A percentile compares a stretch with the other conserved stretches of the same genome.
Evolutionary conservation across 1,140 invertebrate genomes (phyloP).

Genomic region (Sipha flava): DNA sequence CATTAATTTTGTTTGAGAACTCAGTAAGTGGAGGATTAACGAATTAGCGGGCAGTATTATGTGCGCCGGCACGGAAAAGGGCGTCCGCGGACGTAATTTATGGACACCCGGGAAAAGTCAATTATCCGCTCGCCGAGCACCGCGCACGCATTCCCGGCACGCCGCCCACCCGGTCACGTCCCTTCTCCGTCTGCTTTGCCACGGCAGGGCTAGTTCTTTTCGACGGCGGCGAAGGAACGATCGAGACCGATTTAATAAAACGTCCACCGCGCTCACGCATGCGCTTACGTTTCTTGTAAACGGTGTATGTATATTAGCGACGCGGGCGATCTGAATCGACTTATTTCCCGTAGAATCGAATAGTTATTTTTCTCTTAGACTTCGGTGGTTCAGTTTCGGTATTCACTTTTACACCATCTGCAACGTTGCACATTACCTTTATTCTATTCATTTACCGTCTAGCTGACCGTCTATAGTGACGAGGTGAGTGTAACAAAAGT

Average conservation of each 20-base stretch:
- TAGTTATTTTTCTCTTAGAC: too few species aligned
- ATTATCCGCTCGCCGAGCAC: constrained; percentile 23
- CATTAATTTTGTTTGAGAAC: constrained; percentile 32
- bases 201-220: neutral
- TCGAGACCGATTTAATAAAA: constrained; percentile 7
- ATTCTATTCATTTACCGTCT: too few species aligned
- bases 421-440: too few species aligned
- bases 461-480: too few species aligned
- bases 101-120: constrained; percentile 25
- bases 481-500: too few species aligned
- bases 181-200: neutral
- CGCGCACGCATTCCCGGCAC: constrained; percentile 6
- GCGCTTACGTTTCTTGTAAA: too few species aligned
- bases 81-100: constrained; percentile 27
- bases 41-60: constrained; percentile 23
- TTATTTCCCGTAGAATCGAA: too few species aligned
- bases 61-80: constrained; percentile 21
- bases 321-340: too few species aligned
- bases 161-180: neutral
- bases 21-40: constrained; percentile 32
- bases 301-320: too few species aligned
- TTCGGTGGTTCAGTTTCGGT: too few species aligned
- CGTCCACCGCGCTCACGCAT: neutral
- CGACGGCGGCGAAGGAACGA: too few species aligned
- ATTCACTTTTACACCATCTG: too few species aligned